Evolutionary conservation across 2,888 invertebrate genomes (phyloP).

Genomic region (Drosophila kuntzei): DNA sequence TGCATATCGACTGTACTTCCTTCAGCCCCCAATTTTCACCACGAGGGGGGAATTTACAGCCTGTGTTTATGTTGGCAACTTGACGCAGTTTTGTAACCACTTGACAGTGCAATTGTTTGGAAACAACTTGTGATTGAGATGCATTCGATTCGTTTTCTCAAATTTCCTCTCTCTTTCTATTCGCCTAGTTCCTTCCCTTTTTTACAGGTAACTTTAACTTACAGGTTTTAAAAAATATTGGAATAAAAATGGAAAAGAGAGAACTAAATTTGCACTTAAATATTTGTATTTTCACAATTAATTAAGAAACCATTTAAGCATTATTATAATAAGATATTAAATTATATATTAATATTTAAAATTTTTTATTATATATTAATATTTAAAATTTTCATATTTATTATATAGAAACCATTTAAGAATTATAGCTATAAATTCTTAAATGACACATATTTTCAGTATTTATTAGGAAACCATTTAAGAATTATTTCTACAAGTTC

Average conservation of each 20-base stretch:
- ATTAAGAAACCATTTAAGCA: background rate
- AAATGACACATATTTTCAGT: background rate
- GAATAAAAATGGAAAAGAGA: background rate
- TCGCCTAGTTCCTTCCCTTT: background rate
- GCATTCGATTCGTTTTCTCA: constrained; percentile 41
- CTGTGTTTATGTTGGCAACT: constrained; percentile 55
- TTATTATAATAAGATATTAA: too few relatives aligned
- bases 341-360: too few relatives aligned
- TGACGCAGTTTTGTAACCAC: constrained; percentile 78
- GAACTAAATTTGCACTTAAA: background rate
- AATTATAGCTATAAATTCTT: background rate
- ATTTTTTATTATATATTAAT: too few relatives aligned
- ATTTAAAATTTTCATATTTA: too few relatives aligned
- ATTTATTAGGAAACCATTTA: too few relatives aligned
- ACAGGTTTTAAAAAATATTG: too few relatives aligned
- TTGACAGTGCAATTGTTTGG: constrained; percentile 84
- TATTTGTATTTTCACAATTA: background rate
- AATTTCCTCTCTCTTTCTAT: background rate
- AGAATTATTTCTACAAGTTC: background rate
- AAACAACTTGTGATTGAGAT: constrained; percentile 77
- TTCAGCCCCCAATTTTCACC: background rate
- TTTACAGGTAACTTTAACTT: constrained; percentile 2
- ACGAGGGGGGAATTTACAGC: background rate
- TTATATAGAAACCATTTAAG: background rate
- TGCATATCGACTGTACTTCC: constrained; percentile 62